A percentile compares a stretch with the other conserved stretches of the same genome.
These are phyloP conservation scores for Gobiocypris rarus DNA, from an alignment of 2,113 vertebrate species.

Conservation along the genomic window DNA sequence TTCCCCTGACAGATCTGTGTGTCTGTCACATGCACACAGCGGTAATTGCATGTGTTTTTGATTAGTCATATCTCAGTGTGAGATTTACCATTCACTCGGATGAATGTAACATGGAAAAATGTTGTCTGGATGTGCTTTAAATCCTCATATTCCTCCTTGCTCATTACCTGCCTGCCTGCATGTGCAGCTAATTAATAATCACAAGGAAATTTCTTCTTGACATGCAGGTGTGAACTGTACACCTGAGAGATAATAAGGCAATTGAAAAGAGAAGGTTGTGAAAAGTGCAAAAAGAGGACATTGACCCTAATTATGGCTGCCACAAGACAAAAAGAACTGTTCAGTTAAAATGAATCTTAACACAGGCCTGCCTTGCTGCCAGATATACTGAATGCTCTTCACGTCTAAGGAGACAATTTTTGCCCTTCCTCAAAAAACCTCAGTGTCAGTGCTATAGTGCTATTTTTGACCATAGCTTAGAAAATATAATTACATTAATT, in stretches of 20 bases:
- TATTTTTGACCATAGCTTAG: neutral
- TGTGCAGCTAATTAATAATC: constrained; percentile 36
- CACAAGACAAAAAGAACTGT: constrained; percentile 21
- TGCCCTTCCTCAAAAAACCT: neutral
- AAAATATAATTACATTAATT: neutral
- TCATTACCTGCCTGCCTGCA: constrained; percentile 14
- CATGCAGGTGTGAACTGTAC: constrained; percentile 5
- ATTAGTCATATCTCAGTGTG: constrained; percentile 14
- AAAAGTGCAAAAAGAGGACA: neutral
- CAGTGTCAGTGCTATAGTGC: neutral
- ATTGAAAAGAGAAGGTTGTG: neutral
- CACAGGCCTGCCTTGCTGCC: neutral
- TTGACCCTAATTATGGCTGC: constrained; percentile 10
- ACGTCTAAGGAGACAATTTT: neutral
- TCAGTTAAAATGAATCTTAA: neutral
- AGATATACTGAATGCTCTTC: neutral
- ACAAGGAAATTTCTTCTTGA: constrained; percentile 19
- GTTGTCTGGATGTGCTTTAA: neutral
- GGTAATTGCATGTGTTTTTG: neutral
- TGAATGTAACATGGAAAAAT: neutral
- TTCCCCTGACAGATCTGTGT: neutral
- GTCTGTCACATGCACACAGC: neutral
- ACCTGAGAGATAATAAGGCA: neutral
- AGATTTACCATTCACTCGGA: neutral
- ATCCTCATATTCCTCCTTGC: neutral